Evolutionary conservation across 2,888 invertebrate species (phyloP), one percentile per base, ranked within the genome.

Genomic region (Drosophila sordidula): DNA sequence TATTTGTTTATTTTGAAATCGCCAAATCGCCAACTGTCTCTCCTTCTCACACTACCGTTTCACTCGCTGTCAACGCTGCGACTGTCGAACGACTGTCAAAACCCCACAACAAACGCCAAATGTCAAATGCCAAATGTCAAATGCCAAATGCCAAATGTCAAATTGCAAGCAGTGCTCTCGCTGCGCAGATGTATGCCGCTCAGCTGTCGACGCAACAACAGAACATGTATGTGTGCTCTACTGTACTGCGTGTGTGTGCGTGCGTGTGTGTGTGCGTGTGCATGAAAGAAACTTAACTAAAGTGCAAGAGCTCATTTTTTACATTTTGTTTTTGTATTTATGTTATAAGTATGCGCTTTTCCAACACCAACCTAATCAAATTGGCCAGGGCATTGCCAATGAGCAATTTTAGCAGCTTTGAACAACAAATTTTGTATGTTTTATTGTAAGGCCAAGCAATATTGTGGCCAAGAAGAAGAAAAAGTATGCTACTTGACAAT

Each of bases 161-260:
- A 65, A 63, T 74, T 66, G 75, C 79, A 80, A 87, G 88, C 96
- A 97, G 97, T 96, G 97, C 97, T 96, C 97, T 97, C 95, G 97
- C 97, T 95, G 96, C 97, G 95, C 97, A 97, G 96, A 97, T 97
- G 97, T 96, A 96, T 95, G 97, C 96, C 93, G 95, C 95, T 94
- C 97, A 97, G 95, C 95, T 96, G 93, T 96, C 96, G 93, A 95
- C 96, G 94, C 97, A 97, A 94, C 97, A 97, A 95, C 97, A 97
- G 95, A 95, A 96, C 95, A 97, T 97, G 97, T 97, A 97, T 94
- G 97, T 96, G 72, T 80, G 68, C 29, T 29, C 29, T 29, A 29
- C 29, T 59, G 50, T 67, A 25, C 12, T 32, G 14, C 18, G 44
- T 55, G 58, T 39, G 57, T 51, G 36, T 49, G 44, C 51, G 58